Conservation (phyloP, 92 coral and sea anemone genomes). For the Anthopleura xanthogrammica region DNA sequence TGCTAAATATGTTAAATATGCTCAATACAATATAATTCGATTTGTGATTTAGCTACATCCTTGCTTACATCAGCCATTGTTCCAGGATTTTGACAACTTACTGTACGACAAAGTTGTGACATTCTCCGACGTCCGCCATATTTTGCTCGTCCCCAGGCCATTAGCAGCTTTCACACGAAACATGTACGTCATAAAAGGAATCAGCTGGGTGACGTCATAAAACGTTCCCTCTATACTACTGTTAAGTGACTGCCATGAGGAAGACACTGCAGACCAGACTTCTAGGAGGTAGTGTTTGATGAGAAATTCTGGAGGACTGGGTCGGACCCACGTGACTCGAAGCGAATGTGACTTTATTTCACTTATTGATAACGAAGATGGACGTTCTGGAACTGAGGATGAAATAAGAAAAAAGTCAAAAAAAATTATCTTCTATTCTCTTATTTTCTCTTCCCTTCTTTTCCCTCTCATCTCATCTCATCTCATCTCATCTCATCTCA, state of each 20-base stretch:
- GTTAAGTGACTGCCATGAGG: slow-evolving; percentile 58
- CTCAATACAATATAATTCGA: too few relatives aligned
- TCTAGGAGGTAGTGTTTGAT: slow-evolving; percentile 63
- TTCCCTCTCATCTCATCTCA: too few relatives aligned
- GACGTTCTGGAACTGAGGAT: slow-evolving; percentile 64
- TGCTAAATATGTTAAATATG: too few relatives aligned
- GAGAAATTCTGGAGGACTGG: slow-evolving; percentile 50
- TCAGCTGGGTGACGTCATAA: slow-evolving; percentile 43
- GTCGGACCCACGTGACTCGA: slow-evolving; percentile 63
- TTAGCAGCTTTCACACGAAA: slow-evolving; percentile 74
- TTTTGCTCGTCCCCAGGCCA: slow-evolving; percentile 78
- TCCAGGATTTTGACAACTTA: background rate
- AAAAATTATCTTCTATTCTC: background rate
- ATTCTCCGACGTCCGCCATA: slow-evolving; percentile 53
- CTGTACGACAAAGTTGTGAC: slow-evolving; percentile 67
- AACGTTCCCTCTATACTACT: slow-evolving; percentile 32
- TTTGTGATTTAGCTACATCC: too few relatives aligned
- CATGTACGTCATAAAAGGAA: slow-evolving; percentile 58
- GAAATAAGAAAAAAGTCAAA: too few relatives aligned
- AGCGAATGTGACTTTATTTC: slow-evolving; percentile 61
- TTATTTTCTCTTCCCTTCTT: too few relatives aligned
- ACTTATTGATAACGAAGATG: slow-evolving; percentile 42
- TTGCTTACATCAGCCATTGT: too few relatives aligned
- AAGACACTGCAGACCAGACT: slow-evolving; percentile 38
- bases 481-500: too few relatives aligned